A percentile compares a stretch with the other conserved stretches of the same genome.
These are phyloP conservation scores for Pholis gunnellus DNA, from an alignment of 2,113 vertebrate genomes.

Conservation along the genomic window DNA sequence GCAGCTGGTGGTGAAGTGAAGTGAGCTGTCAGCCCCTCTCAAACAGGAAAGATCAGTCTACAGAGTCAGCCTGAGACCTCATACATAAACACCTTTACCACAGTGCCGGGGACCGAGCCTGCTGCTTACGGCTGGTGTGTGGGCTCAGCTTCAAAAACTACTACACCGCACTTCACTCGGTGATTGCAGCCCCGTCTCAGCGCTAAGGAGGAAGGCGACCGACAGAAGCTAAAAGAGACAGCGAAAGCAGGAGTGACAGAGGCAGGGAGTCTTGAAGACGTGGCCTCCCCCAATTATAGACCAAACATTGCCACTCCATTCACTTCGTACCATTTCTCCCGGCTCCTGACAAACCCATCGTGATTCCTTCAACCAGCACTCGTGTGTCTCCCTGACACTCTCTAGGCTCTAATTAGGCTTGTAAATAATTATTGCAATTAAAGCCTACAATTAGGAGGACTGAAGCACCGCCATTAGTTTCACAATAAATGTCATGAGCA, in stretches of 20 bases:
- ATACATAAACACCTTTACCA: constrained; percentile 38
- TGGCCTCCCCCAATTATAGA: constrained; percentile 77
- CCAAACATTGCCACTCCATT: constrained; percentile 60
- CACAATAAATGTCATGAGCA: constrained; percentile 82
- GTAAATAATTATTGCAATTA: constrained; percentile 91
- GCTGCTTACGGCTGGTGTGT: constrained; percentile 28
- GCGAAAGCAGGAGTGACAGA: constrained; percentile 9
- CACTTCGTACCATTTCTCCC: constrained; percentile 59
- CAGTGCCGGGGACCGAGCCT: neutral
- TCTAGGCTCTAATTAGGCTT: constrained; percentile 87
- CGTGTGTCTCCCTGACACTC: constrained; percentile 77
- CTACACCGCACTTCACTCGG: constrained; percentile 18
- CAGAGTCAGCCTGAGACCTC: constrained; percentile 33
- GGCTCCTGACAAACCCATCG: constrained; percentile 77
- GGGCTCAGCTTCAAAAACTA: constrained; percentile 17
- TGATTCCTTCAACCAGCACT: constrained; percentile 79
- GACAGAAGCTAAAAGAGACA: constrained; percentile 17
- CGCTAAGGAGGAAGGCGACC: constrained; percentile 22
- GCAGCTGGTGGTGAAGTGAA: constrained; percentile 42
- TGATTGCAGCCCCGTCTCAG: constrained; percentile 34
- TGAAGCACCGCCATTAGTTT: constrained; percentile 81
- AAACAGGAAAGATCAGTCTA: constrained; percentile 38
- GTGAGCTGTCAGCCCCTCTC: constrained; percentile 40
- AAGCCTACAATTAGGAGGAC: constrained; percentile 86
- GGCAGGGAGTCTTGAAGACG: constrained; percentile 33